Base-by-base conservation (phyloP, 2,113 vertebrate species). In the Nesoenas mayeri region DNA sequence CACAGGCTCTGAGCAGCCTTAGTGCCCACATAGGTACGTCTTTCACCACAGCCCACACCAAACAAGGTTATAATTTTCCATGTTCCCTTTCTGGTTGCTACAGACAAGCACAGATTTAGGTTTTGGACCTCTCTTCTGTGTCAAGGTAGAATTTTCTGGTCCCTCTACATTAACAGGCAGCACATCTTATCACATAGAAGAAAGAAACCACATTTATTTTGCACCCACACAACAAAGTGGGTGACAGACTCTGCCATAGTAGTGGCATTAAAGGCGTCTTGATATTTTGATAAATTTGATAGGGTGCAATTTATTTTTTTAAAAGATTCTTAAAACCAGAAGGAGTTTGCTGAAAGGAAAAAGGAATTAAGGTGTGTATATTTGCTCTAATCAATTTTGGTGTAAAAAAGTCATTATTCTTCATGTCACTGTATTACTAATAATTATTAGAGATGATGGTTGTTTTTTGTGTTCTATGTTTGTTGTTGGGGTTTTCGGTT, bases 151-250 rank as follows among this genome's bases (percentile, higher is more conserved):
- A 34, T 21, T 50, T 57, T 88, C 31, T 50, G 20, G 18, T 72
- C 17, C 25, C 6, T 25, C 19, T 64, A 25, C 2, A 2, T 15
- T 36, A 21, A 69, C 19, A 22, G 53, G 32, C 22, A 29, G 21
- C 28, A 38, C n/a, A 9, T 36, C 26, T 47, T 54, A 25, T 7
- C 28, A 6, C 42, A 48, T 48, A 56, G 3, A 5, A 6, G 11
- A 36, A 11, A 44, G 11, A 56, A 71, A 19, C 15, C 6, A 25
- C 3, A 3, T 24, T 32, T 42, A 42, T 29, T 25, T 15, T 48
- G 26, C 18, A 29, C 1, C 0, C 12, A 38, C 11, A 19, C 12
- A 32, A 5, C 38, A n/a, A 42, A 20, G 15, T 32, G 22, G 19
- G 28, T 73, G 47, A 36, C 14, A 56, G 47, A 17, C 11, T 21